phyloP scores from a whole-genome alignment of 2,113 vertebrate genomes.

The Alligator mississippiensis region DNA sequence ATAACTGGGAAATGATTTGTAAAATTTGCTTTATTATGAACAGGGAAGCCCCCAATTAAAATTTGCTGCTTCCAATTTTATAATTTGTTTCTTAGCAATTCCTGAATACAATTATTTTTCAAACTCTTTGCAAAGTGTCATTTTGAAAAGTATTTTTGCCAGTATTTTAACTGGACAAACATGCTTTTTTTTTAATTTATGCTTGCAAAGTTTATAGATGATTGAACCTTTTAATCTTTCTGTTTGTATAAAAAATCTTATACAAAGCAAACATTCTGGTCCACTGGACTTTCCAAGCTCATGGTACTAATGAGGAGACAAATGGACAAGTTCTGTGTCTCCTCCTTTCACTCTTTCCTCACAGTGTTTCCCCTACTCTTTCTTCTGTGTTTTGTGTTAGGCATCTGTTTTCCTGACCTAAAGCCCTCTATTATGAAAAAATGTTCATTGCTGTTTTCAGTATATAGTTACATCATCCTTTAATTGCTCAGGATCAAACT shows the following conservation, averaged over 20 bases:
- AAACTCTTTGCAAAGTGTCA: neutral
- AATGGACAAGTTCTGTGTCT: neutral
- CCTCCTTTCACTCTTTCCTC: neutral
- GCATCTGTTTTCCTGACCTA: neutral
- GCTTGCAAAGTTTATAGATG: neutral
- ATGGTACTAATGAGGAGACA: neutral
- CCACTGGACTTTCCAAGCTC: neutral
- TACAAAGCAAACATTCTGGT: neutral
- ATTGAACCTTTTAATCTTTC: neutral
- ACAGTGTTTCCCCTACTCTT: too few relatives aligned
- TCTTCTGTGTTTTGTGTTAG: neutral
- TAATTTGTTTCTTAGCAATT: neutral
- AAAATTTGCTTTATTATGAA: neutral
- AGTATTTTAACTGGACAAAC: neutral
- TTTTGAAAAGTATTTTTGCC: neutral
- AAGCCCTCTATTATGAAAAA: neutral
- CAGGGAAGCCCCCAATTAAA: neutral
- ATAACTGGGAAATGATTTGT: neutral
- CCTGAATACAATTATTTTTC: neutral
- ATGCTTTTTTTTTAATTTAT: neutral
- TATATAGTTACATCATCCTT: neutral
- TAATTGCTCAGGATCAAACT: neutral
- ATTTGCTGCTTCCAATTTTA: neutral
- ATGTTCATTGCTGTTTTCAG: neutral
- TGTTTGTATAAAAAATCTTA: neutral